Evolutionary conservation across 2,797 vertebrate species (phyloP).

Genomic region (Rhadinocentrus ornatus): DNA sequence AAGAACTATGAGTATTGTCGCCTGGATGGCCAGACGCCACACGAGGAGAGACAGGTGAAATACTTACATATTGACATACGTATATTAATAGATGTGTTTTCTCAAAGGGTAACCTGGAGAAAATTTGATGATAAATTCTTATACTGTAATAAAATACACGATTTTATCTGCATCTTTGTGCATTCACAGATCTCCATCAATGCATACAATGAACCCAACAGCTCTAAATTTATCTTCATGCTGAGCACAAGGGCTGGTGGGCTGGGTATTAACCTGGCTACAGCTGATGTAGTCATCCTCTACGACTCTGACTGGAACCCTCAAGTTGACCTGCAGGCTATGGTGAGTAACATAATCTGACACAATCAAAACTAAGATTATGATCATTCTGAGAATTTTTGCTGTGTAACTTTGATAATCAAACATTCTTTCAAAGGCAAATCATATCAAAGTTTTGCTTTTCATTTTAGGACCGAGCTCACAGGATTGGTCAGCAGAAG

Average conservation of each 20-base stretch:
- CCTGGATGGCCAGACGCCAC: constrained; percentile 96
- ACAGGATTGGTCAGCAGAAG: constrained; percentile 98
- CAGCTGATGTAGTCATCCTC: constrained; percentile 97
- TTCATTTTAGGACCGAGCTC: constrained; percentile 90
- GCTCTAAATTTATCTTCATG: constrained; percentile 98
- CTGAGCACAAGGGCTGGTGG: constrained; percentile 97
- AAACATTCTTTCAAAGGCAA: not conserved
- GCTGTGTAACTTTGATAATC: not conserved
- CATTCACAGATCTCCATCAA: constrained; percentile 94
- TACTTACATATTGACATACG: not conserved
- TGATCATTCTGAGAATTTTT: not conserved
- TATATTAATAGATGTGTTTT: not conserved
- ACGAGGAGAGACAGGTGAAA: constrained; percentile 97
- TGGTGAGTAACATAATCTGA: constrained; percentile 81
- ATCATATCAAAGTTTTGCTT: not conserved
- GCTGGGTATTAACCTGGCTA: constrained; percentile 97
- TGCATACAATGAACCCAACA: constrained; percentile 92
- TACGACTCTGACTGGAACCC: constrained; percentile 99
- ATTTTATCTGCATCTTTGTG: not conserved
- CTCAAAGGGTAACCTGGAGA: not conserved
- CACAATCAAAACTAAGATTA: not conserved
- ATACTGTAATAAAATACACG: not conserved
- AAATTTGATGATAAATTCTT: not conserved
- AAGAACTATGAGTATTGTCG: constrained; percentile 95
- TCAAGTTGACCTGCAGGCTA: constrained; percentile 98